Evolutionary conservation across 2,113 vertebrate species (phyloP).

Genomic region (Chrysemys picta): DNA sequence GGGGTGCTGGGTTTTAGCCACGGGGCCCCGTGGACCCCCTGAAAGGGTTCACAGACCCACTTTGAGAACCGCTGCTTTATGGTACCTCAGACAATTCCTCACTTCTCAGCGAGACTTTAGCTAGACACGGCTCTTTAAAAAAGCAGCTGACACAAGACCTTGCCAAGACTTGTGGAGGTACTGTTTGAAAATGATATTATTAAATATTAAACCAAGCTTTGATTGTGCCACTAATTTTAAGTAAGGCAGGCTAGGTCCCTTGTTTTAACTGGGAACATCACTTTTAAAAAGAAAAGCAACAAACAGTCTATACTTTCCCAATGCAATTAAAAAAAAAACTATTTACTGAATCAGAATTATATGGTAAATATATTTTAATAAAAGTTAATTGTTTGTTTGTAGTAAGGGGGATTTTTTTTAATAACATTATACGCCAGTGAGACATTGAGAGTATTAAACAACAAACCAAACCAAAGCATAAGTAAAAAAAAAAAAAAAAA

Average conservation of each 20-base stretch:
- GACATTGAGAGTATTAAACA: background rate
- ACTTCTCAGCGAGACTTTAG: background rate
- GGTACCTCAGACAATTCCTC: background rate
- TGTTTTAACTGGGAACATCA: fast-evolving
- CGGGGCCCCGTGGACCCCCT: too few species aligned
- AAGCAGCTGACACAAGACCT: background rate
- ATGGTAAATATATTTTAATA: background rate
- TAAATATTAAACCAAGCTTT: background rate
- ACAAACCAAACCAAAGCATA: background rate
- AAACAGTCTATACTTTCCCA: background rate
- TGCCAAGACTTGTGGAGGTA: background rate
- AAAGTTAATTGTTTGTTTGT: background rate
- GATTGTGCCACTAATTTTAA: background rate
- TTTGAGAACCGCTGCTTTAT: background rate
- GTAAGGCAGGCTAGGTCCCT: background rate
- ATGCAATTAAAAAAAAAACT: background rate
- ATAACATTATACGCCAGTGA: background rate
- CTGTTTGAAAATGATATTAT: background rate
- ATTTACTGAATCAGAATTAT: background rate
- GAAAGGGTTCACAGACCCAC: too few species aligned
- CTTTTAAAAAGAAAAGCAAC: background rate
- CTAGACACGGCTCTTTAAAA: background rate
- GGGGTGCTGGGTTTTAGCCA: too few species aligned
- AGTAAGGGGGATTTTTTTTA: background rate
- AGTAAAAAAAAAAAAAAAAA: background rate